Conservation (phyloP, 2,888 invertebrate species). For the Crepidodera aurea region DNA sequence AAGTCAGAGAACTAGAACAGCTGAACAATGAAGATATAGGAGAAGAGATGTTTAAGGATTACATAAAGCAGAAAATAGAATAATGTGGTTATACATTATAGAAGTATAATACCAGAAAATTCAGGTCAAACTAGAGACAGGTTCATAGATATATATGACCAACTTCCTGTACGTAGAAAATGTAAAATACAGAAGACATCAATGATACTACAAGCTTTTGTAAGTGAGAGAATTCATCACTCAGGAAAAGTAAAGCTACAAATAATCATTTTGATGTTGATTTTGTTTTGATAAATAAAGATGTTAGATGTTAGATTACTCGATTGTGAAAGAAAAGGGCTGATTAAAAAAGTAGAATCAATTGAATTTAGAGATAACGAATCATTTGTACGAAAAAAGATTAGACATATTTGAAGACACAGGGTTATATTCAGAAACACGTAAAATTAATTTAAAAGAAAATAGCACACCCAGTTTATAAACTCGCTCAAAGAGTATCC, state of each 20-base stretch:
- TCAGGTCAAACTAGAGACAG: background rate
- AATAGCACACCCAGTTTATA: background rate
- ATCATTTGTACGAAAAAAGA: background rate
- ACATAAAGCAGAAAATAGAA: background rate
- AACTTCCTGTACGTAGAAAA: background rate
- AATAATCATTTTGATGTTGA: background rate
- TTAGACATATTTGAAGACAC: background rate
- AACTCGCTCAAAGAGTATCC: background rate
- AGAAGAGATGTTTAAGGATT: background rate
- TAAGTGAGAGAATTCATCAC: background rate
- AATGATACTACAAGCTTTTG: background rate
- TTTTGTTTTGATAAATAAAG: background rate
- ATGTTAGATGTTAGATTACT: background rate
- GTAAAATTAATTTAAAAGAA: background rate
- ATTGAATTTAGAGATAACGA: background rate
- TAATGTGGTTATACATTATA: background rate
- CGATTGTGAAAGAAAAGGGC: background rate
- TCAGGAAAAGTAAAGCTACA: background rate
- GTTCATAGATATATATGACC: slow-evolving; percentile 19
- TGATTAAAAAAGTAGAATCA: background rate
- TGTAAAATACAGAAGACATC: background rate
- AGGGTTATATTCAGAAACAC: background rate
- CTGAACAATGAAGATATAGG: background rate
- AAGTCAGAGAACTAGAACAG: background rate
- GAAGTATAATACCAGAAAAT: background rate